Evolutionary conservation across 2,113 vertebrate species (phyloP).

Genomic region (Urocolius indicus): DNA sequence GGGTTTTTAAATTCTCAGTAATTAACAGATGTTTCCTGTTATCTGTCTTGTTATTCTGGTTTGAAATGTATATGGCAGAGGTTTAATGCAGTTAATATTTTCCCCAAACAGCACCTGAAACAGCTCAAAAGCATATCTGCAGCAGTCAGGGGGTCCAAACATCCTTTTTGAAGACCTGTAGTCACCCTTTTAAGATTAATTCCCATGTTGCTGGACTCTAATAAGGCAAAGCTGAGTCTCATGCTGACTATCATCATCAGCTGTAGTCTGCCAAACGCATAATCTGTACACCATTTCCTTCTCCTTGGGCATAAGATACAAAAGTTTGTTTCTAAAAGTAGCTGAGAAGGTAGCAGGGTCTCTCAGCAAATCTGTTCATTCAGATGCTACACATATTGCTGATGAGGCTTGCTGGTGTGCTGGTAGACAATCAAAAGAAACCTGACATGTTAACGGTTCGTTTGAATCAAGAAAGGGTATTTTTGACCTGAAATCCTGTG

Average conservation of each 20-base stretch:
- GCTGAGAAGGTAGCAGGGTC: not conserved
- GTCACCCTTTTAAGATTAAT: not conserved
- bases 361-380: not conserved
- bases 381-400: not conserved
- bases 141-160: not conserved
- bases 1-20: not conserved
- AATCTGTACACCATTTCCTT: not conserved
- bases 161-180: not conserved
- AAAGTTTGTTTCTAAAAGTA: not conserved
- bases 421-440: not conserved
- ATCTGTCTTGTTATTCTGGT: not conserved
- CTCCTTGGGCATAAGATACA: not conserved
- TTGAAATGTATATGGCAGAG: not conserved
- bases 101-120: not conserved
- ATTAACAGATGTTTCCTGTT: not conserved
- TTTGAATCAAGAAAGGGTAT: constrained; percentile 3
- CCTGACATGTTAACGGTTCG: not conserved
- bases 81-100: not conserved
- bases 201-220: not conserved
- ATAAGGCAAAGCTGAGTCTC: not conserved
- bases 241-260: not conserved
- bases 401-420: not conserved
- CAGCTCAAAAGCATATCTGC: not conserved
- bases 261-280: not conserved
- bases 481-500: not conserved